phyloP scores from a whole-genome alignment of 1,140 invertebrate species.

The Drosophila nebulosa region DNA sequence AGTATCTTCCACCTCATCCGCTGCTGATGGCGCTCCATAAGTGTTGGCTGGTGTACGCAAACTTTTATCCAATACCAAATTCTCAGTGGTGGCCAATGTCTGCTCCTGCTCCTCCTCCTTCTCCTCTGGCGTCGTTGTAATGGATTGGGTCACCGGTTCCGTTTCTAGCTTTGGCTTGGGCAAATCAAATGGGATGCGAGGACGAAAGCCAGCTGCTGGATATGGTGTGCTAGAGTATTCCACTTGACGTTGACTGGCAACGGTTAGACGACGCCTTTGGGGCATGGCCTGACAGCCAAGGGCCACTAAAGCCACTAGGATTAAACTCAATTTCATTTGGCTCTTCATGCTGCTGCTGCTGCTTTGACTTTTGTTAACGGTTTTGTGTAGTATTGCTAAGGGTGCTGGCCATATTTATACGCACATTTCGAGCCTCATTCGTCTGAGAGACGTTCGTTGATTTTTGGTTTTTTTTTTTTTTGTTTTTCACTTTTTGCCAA shows the following conservation, averaged over 20 bases:
- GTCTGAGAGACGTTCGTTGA: too few species aligned
- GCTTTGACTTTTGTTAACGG: conserved; percentile 50
- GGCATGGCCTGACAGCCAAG: conserved; percentile 39
- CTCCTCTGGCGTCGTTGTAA: conserved; percentile 13
- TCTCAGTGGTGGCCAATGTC: background rate
- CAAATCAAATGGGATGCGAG: conserved; percentile 61
- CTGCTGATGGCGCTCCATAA: conserved; percentile 46
- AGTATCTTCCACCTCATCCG: conserved; percentile 34
- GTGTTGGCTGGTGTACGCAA: conserved; percentile 60
- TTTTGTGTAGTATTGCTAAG: conserved; percentile 64
- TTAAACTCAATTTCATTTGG: conserved; percentile 36
- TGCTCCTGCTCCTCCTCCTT: conserved; percentile 26
- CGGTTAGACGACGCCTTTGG: conserved; percentile 26
- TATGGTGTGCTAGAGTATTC: conserved; percentile 68
- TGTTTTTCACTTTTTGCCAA: background rate
- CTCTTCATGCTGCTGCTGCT: conserved; percentile 19
- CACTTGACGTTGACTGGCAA: conserved; percentile 62
- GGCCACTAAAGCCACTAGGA: conserved; percentile 38
- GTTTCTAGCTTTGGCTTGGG: conserved; percentile 57
- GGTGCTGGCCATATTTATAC: conserved; percentile 59
- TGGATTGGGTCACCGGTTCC: conserved; percentile 36
- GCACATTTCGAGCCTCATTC: background rate
- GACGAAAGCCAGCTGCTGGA: conserved; percentile 70
- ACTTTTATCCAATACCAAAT: conserved; percentile 40
- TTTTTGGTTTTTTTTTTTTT: too few species aligned